phyloP scores from a whole-genome alignment of 2,113 vertebrate genomes.

The Proteles cristata region DNA sequence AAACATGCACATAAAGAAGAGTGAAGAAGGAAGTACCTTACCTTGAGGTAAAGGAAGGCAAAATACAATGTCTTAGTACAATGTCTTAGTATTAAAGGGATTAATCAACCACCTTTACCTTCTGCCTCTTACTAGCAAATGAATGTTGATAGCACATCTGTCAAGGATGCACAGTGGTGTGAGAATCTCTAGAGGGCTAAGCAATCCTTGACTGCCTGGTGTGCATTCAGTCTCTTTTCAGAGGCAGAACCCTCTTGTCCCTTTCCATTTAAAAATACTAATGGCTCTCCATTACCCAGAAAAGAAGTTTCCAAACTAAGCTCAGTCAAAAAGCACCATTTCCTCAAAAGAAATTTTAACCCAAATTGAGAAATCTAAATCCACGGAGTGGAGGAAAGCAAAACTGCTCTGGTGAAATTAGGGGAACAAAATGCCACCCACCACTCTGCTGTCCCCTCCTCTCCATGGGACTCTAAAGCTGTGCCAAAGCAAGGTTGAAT shows the following conservation, averaged over 20 bases:
- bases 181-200: background rate
- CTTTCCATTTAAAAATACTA: background rate
- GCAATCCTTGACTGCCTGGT: background rate
- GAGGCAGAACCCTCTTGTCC: background rate
- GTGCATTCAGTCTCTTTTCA: background rate
- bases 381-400: background rate
- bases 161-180: rapidly evolving
- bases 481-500: background rate
- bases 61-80: background rate
- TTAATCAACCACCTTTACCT: background rate
- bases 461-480: background rate
- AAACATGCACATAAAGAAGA: background rate
- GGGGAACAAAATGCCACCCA: background rate
- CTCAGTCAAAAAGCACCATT: background rate
- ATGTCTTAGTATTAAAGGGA: background rate
- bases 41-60: background rate
- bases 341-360: background rate
- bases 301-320: background rate
- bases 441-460: background rate
- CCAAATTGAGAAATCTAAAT: background rate
- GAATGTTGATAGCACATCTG: background rate
- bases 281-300: background rate
- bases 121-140: background rate
- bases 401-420: background rate
- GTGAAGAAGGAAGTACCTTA: background rate